These are phyloP conservation scores for Tortricodes alternella DNA, from an alignment of 2,888 invertebrate genomes.

Conservation along the genomic window DNA sequence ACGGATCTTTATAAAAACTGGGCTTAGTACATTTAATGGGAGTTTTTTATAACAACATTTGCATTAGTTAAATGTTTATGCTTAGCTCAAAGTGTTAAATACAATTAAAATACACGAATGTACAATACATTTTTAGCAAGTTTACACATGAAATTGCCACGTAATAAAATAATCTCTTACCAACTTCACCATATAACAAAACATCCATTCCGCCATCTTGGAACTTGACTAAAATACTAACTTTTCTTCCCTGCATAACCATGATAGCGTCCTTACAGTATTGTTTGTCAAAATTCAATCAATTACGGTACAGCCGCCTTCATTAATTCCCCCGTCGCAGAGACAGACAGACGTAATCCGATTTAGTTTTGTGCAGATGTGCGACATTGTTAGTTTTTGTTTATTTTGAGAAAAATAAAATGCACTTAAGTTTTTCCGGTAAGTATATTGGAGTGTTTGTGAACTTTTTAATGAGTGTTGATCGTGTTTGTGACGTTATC, in stretches of 20 bases:
- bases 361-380: constrained; percentile 48
- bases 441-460: background rate
- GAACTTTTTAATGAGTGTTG: too few relatives aligned
- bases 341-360: constrained; percentile 53
- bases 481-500: too few relatives aligned
- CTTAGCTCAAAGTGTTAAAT: too few relatives aligned
- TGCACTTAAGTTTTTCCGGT: background rate
- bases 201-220: background rate
- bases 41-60: too few relatives aligned
- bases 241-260: background rate
- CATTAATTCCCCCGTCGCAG: constrained; percentile 45
- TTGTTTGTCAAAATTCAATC: constrained; percentile 50
- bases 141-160: too few relatives aligned
- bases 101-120: too few relatives aligned
- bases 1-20: too few relatives aligned
- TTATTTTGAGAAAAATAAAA: constrained; percentile 32
- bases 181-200: background rate
- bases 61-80: too few relatives aligned
- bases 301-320: constrained; percentile 48
- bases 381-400: constrained; percentile 39
- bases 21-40: too few relatives aligned
- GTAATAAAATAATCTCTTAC: too few relatives aligned
- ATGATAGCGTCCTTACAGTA: constrained; percentile 33
- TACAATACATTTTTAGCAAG: too few relatives aligned
- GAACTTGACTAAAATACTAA: background rate